Percentiles rank a stretch among this genome's conserved stretches.
These are phyloP conservation scores for Cladopsammia gracilis DNA, from an alignment of 64 coral and sea anemone species.

Conservation along the genomic window DNA sequence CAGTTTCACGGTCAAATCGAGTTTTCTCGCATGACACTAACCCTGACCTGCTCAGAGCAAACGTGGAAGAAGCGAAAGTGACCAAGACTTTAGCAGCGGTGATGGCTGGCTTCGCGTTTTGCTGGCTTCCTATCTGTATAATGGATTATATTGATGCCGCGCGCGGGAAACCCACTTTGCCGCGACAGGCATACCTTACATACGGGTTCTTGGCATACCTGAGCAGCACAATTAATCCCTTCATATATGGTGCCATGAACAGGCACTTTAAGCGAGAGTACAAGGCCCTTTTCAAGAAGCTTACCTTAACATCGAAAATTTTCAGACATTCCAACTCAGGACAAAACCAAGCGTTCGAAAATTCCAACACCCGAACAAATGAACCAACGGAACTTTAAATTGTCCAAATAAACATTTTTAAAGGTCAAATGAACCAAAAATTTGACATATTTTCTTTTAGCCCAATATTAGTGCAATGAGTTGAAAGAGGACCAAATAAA, in stretches of 20 bases:
- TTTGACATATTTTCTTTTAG: no score
- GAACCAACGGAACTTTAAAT: no score
- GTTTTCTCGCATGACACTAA: constrained; percentile 21
- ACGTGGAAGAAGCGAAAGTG: constrained; percentile 69
- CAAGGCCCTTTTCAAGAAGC: neutral
- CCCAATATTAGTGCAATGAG: no score
- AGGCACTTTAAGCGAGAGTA: constrained; percentile 69
- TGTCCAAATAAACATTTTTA: no score
- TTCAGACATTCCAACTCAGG: no score
- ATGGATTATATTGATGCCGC: constrained; percentile 57
- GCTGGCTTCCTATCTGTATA: constrained; percentile 64
- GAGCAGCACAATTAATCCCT: constrained; percentile 69
- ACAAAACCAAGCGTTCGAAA: no score
- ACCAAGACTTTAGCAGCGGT: constrained; percentile 68
- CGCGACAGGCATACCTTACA: constrained; percentile 56
- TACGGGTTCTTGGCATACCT: constrained; percentile 63
- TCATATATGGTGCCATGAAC: constrained; percentile 67
- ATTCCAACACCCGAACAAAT: no score
- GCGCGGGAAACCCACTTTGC: constrained; percentile 43
- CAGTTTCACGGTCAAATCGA: constrained; percentile 8
- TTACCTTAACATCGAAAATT: no score
- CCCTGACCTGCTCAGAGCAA: constrained; percentile 3
- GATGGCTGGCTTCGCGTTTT: constrained; percentile 56
- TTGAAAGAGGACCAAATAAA: no score
- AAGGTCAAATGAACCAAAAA: no score